Base-by-base conservation (phyloP, 2,888 invertebrate species). In the Ophioninae sp. region DNA sequence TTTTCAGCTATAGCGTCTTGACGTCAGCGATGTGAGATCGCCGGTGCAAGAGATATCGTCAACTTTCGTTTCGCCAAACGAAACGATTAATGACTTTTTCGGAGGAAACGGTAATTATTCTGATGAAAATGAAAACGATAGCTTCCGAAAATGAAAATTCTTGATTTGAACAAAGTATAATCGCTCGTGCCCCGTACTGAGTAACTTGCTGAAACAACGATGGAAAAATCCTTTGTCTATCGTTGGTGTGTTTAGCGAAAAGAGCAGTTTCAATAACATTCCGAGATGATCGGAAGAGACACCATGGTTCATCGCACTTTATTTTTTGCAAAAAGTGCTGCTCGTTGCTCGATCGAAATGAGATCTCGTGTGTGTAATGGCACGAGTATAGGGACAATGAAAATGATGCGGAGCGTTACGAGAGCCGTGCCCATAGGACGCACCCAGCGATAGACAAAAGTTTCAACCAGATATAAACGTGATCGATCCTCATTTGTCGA, bases 351-450 rank as follows among this genome's bases (percentile, higher is more conserved):
- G 68, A 23, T 68, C 51, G 5, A 23, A 51, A 68, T 51, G 23
- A 51, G 30, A 58, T 71, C 71, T 30, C 58, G 56, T 51, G 17
- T 71, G 78, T 30, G 30, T 69, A 72, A 56, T 23, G 23, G 67
- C 39, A 13, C 58, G 85, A 61, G 79, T 37, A 80, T 81, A 86
- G 87, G 86, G 86, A 81, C 82, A 86, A 88, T 88, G 85, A 87
- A 89, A 87, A 85, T 84, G 81, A 89, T 87, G 51, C 88, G 87
- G 86, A 90, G 90, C 90, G 88, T 90, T 86, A 76, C 85, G 87
- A 87, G 85, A 87, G 85, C 90, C 81, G 88, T 87, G 88, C 86
- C 79, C 83, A 63, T 23, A 86, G 51, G 51, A 72, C 89, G 65
- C 89, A 86, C 89, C 88, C 86, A 87, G 58, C 44, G 63, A 88